Evolutionary conservation across 1,140 invertebrate genomes (phyloP), one percentile per base, ranked within the genome.

Genomic region (Aphelenchoides avenae): DNA sequence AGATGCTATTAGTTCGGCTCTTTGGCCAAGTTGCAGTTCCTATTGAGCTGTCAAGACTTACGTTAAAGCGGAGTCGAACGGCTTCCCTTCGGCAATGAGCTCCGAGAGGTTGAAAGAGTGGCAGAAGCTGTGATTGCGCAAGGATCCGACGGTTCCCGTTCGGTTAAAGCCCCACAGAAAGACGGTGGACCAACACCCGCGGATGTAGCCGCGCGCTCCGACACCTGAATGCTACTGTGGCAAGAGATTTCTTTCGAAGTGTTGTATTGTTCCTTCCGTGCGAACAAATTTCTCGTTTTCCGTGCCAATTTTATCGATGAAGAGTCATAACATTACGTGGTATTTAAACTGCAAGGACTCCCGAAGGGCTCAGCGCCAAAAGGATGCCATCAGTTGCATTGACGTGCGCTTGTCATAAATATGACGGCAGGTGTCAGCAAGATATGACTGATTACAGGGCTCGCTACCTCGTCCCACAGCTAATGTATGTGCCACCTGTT

Each of bases 171-270:
- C 67, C 41, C 49, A 61, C 11, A 56, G 44, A 50, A 69, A 63
- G 5, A 69, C 46, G 1, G 52, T 56, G 18, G 52, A 49, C 54
- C 56, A 70, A 31, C 67, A 69, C n/a, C 67, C 67, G 27, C 67
- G 62, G 44, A 69, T 70, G 46, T 67, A 69, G n/a, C 67, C 67
- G 27, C 47, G 15, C 9, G 67, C 67, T 24, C 67, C 67, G 26
- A 57, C 51, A 29, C 67, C 67, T 69, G 50, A 67, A 69, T 54
- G 15, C 26, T 27, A 26, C n/a, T n/a, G n/a, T n/a, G n/a, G n/a
- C n/a, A n/a, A n/a, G n/a, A n/a, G n/a, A n/a, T n/a, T n/a, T n/a
- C n/a, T n/a, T n/a, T n/a, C n/a, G n/a, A n/a, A n/a, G n/a, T n/a
- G n/a, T n/a, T n/a, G n/a, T n/a, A n/a, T n/a, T n/a, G n/a, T n/a